phyloP scores from a whole-genome alignment of 2,113 vertebrate genomes.

The Perccottus glenii region DNA sequence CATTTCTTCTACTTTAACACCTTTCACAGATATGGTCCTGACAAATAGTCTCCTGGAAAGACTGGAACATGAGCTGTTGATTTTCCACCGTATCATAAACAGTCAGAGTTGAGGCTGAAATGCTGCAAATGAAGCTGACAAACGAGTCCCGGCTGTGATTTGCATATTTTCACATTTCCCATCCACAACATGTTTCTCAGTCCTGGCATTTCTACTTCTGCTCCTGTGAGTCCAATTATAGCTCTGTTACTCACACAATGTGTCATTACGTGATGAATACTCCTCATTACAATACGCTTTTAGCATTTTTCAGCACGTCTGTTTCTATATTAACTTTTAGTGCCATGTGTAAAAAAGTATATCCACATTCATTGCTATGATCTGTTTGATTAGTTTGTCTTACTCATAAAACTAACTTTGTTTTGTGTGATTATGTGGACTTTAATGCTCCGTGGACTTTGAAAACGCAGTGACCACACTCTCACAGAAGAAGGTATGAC shows the following conservation, averaged over 20 bases:
- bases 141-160: slow-evolving; percentile 16
- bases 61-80: no score
- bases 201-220: slow-evolving; percentile 7
- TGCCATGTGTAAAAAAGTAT: slow-evolving; percentile 12
- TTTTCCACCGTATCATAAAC: no score
- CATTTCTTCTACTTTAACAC: no score
- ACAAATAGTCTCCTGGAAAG: no score
- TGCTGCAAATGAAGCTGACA: not conserved
- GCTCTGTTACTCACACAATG: slow-evolving; percentile 7
- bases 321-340: slow-evolving; percentile 46
- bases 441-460: slow-evolving; percentile 62
- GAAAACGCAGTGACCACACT: slow-evolving; percentile 61
- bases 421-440: slow-evolving; percentile 57
- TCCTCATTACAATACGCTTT: slow-evolving; percentile 51
- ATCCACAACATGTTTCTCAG: slow-evolving; percentile 8
- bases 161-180: slow-evolving; percentile 17
- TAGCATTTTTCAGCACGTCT: slow-evolving; percentile 44
- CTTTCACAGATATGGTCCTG: no score
- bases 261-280: slow-evolving; percentile 42
- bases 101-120: slow-evolving; percentile 1
- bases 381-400: slow-evolving; percentile 23
- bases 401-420: slow-evolving; percentile 40
- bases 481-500: slow-evolving; percentile 68
- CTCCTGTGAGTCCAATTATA: slow-evolving; percentile 9
- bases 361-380: slow-evolving; percentile 21